Percentiles rank a stretch among this genome's conserved stretches.
phyloP scores from a whole-genome alignment of 2,797 vertebrate species.

The Cynopterus sphinx region DNA sequence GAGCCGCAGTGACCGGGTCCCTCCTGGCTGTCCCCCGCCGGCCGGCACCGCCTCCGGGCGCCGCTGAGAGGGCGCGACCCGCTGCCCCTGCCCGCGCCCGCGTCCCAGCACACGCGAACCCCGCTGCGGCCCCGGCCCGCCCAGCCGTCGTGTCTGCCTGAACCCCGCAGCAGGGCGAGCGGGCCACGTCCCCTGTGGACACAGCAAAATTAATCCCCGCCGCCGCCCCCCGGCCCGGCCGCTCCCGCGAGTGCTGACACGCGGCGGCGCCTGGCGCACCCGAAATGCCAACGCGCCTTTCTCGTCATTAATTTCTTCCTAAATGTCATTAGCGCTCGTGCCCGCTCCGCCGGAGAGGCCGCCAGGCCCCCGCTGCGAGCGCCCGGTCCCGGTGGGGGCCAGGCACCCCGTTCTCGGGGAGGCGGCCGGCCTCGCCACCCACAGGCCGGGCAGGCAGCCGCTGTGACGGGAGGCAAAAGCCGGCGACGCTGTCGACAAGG shows the following conservation, averaged over 20 bases:
- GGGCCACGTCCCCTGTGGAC: conserved; percentile 81
- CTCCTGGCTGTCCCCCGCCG: not conserved
- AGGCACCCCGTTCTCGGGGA: conserved; percentile 35
- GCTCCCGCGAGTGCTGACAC: conserved; percentile 77
- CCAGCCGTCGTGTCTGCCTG: conserved; percentile 40
- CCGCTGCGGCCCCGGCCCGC: not conserved
- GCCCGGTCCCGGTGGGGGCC: conserved; percentile 63
- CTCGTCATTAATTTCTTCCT: conserved; percentile 87
- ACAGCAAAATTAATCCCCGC: conserved; percentile 84
- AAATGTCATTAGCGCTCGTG: conserved; percentile 89
- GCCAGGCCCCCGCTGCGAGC: conserved; percentile 74
- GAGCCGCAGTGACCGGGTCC: not conserved
- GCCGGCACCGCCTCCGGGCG: not conserved
- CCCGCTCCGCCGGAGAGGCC: conserved; percentile 81
- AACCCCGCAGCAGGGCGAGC: conserved; percentile 66
- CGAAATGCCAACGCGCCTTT: conserved; percentile 88
- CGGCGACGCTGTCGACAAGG: not conserved
- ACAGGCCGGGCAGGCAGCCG: not conserved
- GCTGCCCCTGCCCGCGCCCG: not conserved
- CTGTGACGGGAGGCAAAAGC: conserved; percentile 9
- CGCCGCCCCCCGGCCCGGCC: conserved; percentile 37
- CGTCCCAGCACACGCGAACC: not conserved
- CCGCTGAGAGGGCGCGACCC: not conserved
- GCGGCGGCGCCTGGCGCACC: conserved; percentile 81
- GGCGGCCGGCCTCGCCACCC: not conserved